phyloP scores from a whole-genome alignment of 2,797 vertebrate genomes.

The Leptatherina wallacei region DNA sequence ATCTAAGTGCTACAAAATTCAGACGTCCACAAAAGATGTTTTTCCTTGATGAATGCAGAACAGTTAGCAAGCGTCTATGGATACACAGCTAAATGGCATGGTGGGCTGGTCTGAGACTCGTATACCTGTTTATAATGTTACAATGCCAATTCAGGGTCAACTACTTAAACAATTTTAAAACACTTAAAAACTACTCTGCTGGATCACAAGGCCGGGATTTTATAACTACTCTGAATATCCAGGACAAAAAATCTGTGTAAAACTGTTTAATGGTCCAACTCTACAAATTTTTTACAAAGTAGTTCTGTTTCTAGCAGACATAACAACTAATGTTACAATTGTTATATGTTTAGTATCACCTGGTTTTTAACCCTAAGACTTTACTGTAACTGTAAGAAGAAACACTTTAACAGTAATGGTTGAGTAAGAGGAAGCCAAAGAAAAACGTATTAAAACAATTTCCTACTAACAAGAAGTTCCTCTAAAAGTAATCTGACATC shows the following conservation, averaged over 20 bases:
- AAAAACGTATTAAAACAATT: slow-evolving; percentile 19
- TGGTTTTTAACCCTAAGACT: too few relatives aligned
- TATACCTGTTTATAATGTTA: background rate
- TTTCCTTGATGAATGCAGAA: too few relatives aligned
- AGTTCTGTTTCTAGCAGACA: too few relatives aligned
- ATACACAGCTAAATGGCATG: background rate
- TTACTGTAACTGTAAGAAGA: slow-evolving; percentile 1
- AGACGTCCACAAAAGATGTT: background rate
- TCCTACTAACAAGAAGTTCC: slow-evolving; percentile 20
- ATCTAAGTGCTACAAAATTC: background rate
- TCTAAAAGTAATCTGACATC: background rate
- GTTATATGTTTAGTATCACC: too few relatives aligned
- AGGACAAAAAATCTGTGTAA: too few relatives aligned
- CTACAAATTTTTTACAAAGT: too few relatives aligned
- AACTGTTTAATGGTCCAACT: too few relatives aligned
- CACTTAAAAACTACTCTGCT: background rate
- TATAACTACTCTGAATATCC: background rate
- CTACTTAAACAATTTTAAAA: too few relatives aligned
- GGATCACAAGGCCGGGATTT: background rate
- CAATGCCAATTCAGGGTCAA: background rate
- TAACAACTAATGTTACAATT: too few relatives aligned
- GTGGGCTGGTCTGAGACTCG: too few relatives aligned
- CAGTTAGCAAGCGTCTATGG: background rate
- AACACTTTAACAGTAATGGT: background rate
- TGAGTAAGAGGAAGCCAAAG: slow-evolving; percentile 34